Percentiles rank a stretch among this genome's conserved stretches.
Conservation (phyloP, 2,797 vertebrate genomes). For the Enteromius trimaculatus region DNA sequence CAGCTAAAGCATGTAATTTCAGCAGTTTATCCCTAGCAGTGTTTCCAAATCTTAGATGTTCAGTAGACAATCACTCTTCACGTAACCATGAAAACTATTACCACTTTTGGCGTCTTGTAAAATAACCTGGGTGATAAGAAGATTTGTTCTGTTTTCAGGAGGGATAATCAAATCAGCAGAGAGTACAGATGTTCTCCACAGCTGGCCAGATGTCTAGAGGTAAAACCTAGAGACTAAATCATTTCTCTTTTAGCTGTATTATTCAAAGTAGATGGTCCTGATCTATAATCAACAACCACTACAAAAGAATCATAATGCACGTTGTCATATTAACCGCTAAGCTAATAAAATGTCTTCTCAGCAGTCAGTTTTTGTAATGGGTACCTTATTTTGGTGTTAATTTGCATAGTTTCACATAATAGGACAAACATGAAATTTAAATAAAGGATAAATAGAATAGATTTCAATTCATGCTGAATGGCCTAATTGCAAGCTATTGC, state of each 20-base stretch:
- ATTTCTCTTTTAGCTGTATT: background rate
- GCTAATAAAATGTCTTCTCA: background rate
- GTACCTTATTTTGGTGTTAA: background rate
- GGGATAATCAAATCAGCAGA: constrained; percentile 16
- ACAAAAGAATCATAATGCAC: background rate
- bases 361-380: background rate
- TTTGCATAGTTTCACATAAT: background rate
- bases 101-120: background rate
- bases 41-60: background rate
- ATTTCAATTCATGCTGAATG: background rate
- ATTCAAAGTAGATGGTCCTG: background rate
- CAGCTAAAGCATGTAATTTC: background rate
- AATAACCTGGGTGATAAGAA: background rate
- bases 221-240: background rate
- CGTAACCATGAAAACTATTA: background rate
- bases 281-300: constrained; percentile 1
- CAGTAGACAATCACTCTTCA: background rate
- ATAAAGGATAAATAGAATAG: background rate
- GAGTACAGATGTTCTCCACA: constrained; percentile 26
- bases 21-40: background rate
- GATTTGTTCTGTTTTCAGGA: constrained; percentile 14
- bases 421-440: background rate
- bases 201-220: constrained; percentile 6
- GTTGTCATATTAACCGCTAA: background rate
- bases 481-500: too few relatives aligned